Percentiles rank a stretch among this genome's conserved stretches.
These are phyloP conservation scores for Cephus runcator DNA, from an alignment of 2,888 invertebrate species.

Conservation along the genomic window DNA sequence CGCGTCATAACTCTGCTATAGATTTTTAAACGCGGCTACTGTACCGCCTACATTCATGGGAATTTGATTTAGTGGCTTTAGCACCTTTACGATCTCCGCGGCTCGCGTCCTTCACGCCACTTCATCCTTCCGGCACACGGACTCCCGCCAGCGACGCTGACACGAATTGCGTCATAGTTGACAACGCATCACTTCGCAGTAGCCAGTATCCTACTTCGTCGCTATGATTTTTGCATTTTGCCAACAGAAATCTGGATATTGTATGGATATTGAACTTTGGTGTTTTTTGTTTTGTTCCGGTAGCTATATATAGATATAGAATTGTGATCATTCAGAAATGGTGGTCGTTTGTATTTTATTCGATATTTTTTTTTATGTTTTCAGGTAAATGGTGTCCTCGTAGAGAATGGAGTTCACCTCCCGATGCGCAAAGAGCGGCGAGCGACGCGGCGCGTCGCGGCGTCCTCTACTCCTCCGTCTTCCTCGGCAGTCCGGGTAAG, in stretches of 20 bases:
- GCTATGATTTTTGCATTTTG: no score
- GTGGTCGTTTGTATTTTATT: no score
- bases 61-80: constrained; percentile 47
- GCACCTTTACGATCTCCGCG: constrained; percentile 45
- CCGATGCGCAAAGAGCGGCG: constrained; percentile 79
- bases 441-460: constrained; percentile 82
- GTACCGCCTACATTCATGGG: constrained; percentile 34
- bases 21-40: constrained; percentile 40
- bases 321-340: no score
- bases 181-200: no score
- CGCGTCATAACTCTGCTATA: constrained; percentile 42
- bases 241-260: no score
- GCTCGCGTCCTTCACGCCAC: background rate
- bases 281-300: no score
- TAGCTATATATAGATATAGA: no score
- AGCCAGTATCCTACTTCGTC: no score
- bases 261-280: no score
- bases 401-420: constrained; percentile 89
- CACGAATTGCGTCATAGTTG: no score
- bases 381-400: constrained; percentile 92
- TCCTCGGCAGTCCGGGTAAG: constrained; percentile 91
- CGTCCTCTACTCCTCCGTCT: constrained; percentile 89
- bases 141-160: no score
- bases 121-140: background rate
- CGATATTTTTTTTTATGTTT: no score